Conservation (phyloP, 2,797 vertebrate species). For the Serranus cabrilla region DNA sequence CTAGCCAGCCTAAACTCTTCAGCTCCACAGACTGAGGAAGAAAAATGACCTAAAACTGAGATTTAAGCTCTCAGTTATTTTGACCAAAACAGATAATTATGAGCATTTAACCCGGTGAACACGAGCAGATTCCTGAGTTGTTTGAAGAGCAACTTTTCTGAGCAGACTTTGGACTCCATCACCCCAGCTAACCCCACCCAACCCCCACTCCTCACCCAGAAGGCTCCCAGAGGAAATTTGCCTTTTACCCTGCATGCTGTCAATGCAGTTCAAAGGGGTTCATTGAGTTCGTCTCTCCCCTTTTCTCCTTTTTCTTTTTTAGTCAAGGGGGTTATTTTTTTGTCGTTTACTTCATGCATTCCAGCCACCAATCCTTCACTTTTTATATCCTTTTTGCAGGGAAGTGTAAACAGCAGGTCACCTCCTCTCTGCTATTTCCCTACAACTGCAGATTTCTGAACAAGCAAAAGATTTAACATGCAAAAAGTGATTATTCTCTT, state of each 20-base stretch:
- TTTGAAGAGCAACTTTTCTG: slow-evolving; percentile 67
- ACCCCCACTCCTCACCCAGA: slow-evolving; percentile 78
- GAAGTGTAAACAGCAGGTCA: slow-evolving; percentile 64
- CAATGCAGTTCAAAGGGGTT: slow-evolving; percentile 84
- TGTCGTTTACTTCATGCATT: slow-evolving; percentile 81
- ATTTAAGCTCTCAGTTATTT: neutral
- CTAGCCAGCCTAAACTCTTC: neutral
- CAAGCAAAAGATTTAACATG: neutral
- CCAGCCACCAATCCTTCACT: slow-evolving; percentile 69
- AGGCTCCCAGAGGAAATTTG: slow-evolving; percentile 82
- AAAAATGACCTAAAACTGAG: neutral
- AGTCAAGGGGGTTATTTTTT: slow-evolving; percentile 69
- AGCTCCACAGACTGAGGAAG: rapidly evolving
- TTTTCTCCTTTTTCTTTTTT: slow-evolving; percentile 56
- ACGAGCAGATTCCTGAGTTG: slow-evolving; percentile 72
- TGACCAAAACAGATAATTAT: slow-evolving; percentile 9
- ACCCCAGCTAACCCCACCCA: slow-evolving; percentile 85
- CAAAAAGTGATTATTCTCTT: neutral
- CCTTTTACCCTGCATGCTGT: slow-evolving; percentile 76
- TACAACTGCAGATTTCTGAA: neutral
- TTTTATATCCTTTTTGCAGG: slow-evolving; percentile 42
- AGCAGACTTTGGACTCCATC: slow-evolving; percentile 77
- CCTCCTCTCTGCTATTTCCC: slow-evolving; percentile 1
- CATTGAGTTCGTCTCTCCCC: slow-evolving; percentile 75
- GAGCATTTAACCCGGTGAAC: slow-evolving; percentile 38